phyloP scores from a whole-genome alignment of 1,140 invertebrate genomes.

The Bombus polaris region DNA sequence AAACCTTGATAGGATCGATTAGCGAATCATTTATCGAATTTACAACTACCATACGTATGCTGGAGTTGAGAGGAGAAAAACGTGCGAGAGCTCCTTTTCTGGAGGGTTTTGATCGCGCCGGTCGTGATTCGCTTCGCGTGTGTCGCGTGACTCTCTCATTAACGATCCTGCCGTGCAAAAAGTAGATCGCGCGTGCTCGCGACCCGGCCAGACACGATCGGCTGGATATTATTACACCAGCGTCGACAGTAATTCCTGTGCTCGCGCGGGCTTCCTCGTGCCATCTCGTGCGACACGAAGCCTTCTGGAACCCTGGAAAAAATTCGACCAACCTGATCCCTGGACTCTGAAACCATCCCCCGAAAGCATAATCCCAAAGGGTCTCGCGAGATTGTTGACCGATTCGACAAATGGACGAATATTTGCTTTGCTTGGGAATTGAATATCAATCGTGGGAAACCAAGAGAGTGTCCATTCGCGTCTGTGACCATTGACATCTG shows the following conservation, averaged over 20 bases:
- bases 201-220: slow-evolving; percentile 39
- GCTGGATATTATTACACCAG: slow-evolving; percentile 54
- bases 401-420: slow-evolving; percentile 7
- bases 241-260: slow-evolving; percentile 49
- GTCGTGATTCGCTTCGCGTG: slow-evolving; percentile 56
- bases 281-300: slow-evolving; percentile 47
- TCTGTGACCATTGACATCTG: background rate
- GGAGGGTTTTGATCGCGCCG: slow-evolving; percentile 19
- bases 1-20: background rate
- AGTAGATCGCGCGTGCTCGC: slow-evolving; percentile 47
- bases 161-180: slow-evolving; percentile 45
- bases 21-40: background rate
- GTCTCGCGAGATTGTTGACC: background rate
- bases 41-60: background rate
- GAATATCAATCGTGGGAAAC: slow-evolving; percentile 43
- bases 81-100: background rate
- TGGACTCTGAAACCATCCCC: background rate
- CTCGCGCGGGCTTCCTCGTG: slow-evolving; percentile 10
- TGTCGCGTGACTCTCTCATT: slow-evolving; percentile 62
- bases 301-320: background rate
- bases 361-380: slow-evolving; percentile 1
- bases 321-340: slow-evolving; percentile 17
- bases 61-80: background rate
- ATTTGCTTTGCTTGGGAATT: slow-evolving; percentile 11
- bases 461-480: background rate